phyloP scores from a whole-genome alignment of 2,113 vertebrate genomes.

The Cichladusa arquata region DNA sequence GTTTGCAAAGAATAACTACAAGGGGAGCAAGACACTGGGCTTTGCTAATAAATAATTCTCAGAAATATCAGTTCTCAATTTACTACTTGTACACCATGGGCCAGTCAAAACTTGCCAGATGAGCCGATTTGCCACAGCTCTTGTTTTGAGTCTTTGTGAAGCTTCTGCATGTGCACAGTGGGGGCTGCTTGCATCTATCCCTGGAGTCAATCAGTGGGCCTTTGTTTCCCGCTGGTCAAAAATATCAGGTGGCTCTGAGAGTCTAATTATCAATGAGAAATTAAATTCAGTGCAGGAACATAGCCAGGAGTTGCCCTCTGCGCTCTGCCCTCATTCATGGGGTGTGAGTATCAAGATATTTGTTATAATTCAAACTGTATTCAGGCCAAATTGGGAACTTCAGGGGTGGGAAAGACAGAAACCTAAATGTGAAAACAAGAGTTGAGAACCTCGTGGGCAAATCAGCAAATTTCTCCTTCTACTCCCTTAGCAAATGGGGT shows the following conservation, averaged over 20 bases:
- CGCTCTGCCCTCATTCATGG: constrained; percentile 65
- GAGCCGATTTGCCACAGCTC: constrained; percentile 89
- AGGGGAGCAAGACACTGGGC: constrained; percentile 66
- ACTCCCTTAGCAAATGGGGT: constrained; percentile 37
- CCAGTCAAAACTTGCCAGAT: constrained; percentile 92
- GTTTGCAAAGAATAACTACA: constrained; percentile 73
- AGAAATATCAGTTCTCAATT: constrained; percentile 86
- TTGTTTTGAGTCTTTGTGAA: constrained; percentile 90
- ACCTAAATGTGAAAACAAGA: constrained; percentile 43
- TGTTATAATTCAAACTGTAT: constrained; percentile 83
- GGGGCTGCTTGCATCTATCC: constrained; percentile 79
- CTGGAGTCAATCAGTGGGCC: constrained; percentile 82
- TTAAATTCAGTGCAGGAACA: constrained; percentile 76
- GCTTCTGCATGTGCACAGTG: constrained; percentile 74
- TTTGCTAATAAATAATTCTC: constrained; percentile 84
- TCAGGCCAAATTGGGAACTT: constrained; percentile 72
- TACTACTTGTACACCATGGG: constrained; percentile 86
- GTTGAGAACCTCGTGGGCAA: not conserved
- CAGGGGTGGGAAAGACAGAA: constrained; percentile 29
- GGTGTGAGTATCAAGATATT: constrained; percentile 76
- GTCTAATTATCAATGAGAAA: constrained; percentile 89
- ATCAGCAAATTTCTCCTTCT: constrained; percentile 15
- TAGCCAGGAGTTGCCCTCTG: constrained; percentile 71
- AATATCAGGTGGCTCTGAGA: constrained; percentile 83
- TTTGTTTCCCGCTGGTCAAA: constrained; percentile 89